Evolutionary conservation across 2,113 vertebrate genomes (phyloP), one percentile per base, ranked within the genome.

Genomic region (Leuciscus idus): DNA sequence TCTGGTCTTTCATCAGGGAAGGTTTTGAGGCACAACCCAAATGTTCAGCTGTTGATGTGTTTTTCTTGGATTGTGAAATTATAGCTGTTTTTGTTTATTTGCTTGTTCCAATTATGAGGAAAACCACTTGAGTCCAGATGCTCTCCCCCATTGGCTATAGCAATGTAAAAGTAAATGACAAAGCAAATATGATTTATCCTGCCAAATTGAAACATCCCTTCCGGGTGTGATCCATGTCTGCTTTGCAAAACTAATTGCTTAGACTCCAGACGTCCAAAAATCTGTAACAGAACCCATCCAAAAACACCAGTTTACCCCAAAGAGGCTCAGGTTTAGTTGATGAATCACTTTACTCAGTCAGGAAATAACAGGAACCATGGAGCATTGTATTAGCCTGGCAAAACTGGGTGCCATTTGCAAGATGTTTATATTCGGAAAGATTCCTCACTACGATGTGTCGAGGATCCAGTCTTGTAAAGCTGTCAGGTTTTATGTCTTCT

Each of bases 401-500:
- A 81, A 74, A 86, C 39, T 0, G 4, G 36, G 12, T 52, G 33
- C 33, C 33, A 55, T 80, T 72, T 72, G 33, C 50, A 82, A 50
- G 23, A 57, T 85, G 81, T 39, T 66, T 74, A 59, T 61, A 43
- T 83, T 77, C 11, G 13, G 9, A 61, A 72, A 70, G 23, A 62
- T 62, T 61, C 2, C 12, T 23, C 36, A 46, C 19, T 55, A 26
- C 26, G 68, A 12, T 30, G n/a, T 21, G 28, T 57, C 33, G 78
- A 57, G 26, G 33, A 78, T 36, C 10, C 48, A 59, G 28, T 79
- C 70, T 84, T n/a, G 26, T 85, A 85, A 79, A 68, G 28, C 26
- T 76, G 26, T 64, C 73, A 26, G 62, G 10, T 61, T 83, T 88
- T 83, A 87, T 72, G 70, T 48, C 55, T 36, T 72, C 59, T 15